Base-by-base conservation (phyloP, 2,113 vertebrate species). In the Perca flavescens region DNA sequence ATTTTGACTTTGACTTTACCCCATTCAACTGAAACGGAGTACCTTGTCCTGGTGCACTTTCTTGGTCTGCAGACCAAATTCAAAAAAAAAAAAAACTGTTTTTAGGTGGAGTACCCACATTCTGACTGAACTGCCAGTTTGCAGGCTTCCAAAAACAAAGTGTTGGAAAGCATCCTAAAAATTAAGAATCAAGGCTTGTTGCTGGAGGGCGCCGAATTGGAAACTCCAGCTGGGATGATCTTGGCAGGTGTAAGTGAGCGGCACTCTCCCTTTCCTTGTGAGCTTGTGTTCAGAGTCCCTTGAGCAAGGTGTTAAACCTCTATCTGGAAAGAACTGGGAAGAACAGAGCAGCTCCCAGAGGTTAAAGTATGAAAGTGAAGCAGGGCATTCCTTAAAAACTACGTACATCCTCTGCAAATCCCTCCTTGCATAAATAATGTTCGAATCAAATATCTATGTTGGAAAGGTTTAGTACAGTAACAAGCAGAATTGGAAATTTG, bases 391-490 rank as follows among this genome's bases (percentile, higher is more conserved):
- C 34, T 74, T 25, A 53, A 61, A 67, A 67, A 22, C 17, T 19
- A 72, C 25, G 14, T 58, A 62, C 28, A 31, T 60, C 74, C 25
- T 77, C 43, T 11, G 11, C 6, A 65, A 60, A 62, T 34, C 47
- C 56, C 17, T 34, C 28, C 21, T 53, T 12, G n/a, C 49, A 76
- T 74, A 70, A 74, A 73, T 67, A 50, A 28, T 68, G 0, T 3
- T 11, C 57, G 13, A 25, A 83, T 81, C 72, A 71, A 83, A 83
- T 74, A 63, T 76, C 85, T 79, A 3, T 17, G 57, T 76, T 57
- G 72, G 57, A 78, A 88, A 31, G 53, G 63, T 75, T 74, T 21
- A 80, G 34, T 25, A 64, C 61, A 79, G 74, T 75, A 61, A 81
- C 67, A 77, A 77, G 80, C 54, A 25, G 53, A 61, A 61, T 63